A percentile compares a stretch with the other conserved stretches of the same genome.
phyloP scores from a whole-genome alignment of 2,113 vertebrate species.

The Gadus chalcogrammus region DNA sequence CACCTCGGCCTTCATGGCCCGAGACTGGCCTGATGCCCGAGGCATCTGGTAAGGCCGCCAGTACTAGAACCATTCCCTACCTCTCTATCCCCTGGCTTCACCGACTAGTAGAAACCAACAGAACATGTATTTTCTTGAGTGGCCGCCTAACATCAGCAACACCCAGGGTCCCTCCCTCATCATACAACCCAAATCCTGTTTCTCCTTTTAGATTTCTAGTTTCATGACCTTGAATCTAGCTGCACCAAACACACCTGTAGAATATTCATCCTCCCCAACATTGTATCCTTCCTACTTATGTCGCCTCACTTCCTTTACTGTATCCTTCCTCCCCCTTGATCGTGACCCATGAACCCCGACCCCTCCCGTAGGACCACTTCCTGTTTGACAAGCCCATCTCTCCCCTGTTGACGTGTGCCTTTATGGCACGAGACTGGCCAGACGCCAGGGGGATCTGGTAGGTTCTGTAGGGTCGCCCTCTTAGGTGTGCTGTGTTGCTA shows the following conservation, averaged over 20 bases:
- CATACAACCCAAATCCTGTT: neutral
- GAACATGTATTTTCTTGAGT: no score
- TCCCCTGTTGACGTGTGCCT: constrained; percentile 88
- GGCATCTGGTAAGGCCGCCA: constrained; percentile 55
- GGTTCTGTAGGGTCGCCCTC: constrained; percentile 46
- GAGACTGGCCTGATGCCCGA: constrained; percentile 67
- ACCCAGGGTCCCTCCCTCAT: no score
- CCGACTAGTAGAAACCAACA: neutral
- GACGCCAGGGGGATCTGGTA: constrained; percentile 96
- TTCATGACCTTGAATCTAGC: no score
- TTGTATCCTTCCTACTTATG: neutral
- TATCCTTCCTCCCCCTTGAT: neutral
- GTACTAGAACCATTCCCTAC: neutral
- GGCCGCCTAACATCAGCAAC: no score
- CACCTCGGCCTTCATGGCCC: constrained; percentile 64
- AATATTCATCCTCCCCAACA: neutral
- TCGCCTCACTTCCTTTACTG: neutral
- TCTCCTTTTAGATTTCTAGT: neutral
- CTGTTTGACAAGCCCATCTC: constrained; percentile 93
- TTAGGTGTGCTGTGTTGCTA: constrained; percentile 28
- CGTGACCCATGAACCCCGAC: constrained; percentile 17
- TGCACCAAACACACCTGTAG: no score
- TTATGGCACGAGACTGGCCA: constrained; percentile 94
- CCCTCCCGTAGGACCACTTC: constrained; percentile 83
- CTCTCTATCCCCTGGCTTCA: neutral